phyloP scores from a whole-genome alignment of 2,888 invertebrate species.

The Eulithis prunata region DNA sequence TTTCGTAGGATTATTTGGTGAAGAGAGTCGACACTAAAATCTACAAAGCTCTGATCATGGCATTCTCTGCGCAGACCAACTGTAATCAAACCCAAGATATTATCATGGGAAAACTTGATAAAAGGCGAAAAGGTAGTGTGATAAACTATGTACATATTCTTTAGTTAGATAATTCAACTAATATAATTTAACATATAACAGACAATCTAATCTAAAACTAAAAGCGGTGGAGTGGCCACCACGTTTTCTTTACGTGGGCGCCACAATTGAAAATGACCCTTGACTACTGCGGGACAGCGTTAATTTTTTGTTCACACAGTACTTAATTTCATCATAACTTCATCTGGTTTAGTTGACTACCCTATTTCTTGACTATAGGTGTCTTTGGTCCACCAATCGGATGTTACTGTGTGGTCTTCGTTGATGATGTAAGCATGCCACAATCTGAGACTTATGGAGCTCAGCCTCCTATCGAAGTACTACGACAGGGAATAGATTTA shows the following conservation, averaged over 20 bases:
- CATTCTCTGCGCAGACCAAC: conserved; percentile 96
- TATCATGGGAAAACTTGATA: conserved; percentile 97
- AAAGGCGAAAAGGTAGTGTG: conserved; percentile 90
- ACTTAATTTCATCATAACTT: neutral
- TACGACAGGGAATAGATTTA: conserved; percentile 96
- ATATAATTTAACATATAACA: neutral
- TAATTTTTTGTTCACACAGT: neutral
- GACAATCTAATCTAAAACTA: no score
- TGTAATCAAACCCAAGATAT: conserved; percentile 97
- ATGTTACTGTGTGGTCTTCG: conserved; percentile 94
- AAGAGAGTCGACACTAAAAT: conserved; percentile 90
- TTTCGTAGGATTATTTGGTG: conserved; percentile 88
- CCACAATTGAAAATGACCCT: no score
- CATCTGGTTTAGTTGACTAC: no score
- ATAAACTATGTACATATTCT: neutral
- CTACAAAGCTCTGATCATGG: conserved; percentile 94
- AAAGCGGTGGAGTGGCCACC: no score
- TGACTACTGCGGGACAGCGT: no score
- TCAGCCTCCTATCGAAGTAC: conserved; percentile 96
- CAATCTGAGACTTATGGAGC: conserved; percentile 95
- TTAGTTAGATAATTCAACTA: neutral
- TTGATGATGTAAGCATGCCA: conserved; percentile 99
- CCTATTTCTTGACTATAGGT: conserved; percentile 70
- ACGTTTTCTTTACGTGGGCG: no score
- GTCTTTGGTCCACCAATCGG: conserved; percentile 97